Percentiles rank a stretch among this genome's conserved stretches.
phyloP scores from a whole-genome alignment of 2,888 invertebrate genomes.

The Cancer borealis region DNA sequence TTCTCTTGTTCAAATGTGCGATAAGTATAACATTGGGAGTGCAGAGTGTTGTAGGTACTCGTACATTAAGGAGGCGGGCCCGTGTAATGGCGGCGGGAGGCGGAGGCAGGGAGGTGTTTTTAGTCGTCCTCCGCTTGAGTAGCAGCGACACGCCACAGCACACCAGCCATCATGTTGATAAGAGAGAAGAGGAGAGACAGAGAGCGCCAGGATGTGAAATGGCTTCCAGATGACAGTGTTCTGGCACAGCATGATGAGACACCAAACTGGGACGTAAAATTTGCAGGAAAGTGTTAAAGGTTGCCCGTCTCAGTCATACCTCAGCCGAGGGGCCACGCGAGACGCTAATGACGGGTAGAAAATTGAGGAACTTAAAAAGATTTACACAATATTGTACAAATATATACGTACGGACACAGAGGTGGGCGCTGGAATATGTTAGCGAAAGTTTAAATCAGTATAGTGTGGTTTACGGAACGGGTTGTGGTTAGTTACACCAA shows the following conservation, averaged over 20 bases:
- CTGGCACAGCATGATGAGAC: neutral
- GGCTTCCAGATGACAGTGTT: conserved; percentile 15
- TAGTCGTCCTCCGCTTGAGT: conserved; percentile 1
- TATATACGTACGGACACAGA: neutral
- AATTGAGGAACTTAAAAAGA: conserved; percentile 16
- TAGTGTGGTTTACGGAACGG: neutral
- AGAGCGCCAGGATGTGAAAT: neutral
- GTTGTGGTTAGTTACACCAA: conserved; percentile 16
- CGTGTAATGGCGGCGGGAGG: conserved; percentile 1
- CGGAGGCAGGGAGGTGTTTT: neutral
- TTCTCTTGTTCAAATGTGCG: conserved; percentile 16
- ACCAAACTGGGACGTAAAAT: neutral
- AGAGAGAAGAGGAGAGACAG: conserved; percentile 27
- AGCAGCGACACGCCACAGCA: neutral
- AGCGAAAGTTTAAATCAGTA: conserved; percentile 20
- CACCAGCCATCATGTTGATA: conserved; percentile 25
- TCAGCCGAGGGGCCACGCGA: neutral
- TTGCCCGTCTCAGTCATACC: neutral
- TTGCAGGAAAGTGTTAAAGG: conserved; percentile 3
- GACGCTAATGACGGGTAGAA: neutral
- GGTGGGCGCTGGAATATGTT: neutral
- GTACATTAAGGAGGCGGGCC: neutral
- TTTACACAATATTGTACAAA: conserved; percentile 16
- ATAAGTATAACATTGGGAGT: neutral
- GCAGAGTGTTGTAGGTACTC: neutral